Percentiles rank a stretch among this genome's conserved stretches.
Evolutionary conservation across 2,797 vertebrate genomes (phyloP).

Genomic region (Onychomys torridus): DNA sequence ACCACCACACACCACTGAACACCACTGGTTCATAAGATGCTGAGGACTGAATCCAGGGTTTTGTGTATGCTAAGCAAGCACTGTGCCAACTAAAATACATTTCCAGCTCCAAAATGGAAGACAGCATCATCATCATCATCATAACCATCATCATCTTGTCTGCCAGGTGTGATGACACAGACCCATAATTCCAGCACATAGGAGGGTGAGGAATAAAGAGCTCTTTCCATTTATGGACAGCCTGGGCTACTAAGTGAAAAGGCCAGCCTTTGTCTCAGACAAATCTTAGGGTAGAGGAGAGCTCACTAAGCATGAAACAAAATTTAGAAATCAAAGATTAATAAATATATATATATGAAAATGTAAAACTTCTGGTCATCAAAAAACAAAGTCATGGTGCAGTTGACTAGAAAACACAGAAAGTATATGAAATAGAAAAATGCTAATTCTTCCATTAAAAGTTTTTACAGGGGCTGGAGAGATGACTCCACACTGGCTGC

Average conservation of each 20-base stretch:
- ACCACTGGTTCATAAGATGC: neutral
- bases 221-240: neutral
- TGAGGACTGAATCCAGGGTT: neutral
- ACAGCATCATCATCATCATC: neutral
- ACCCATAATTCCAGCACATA: neutral
- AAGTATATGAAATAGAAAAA: slow-evolving; percentile 23
- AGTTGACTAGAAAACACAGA: neutral
- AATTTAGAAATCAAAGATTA: slow-evolving; percentile 54
- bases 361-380: slow-evolving; percentile 6
- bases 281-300: neutral
- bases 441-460: neutral
- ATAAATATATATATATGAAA: slow-evolving; percentile 21
- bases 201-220: neutral
- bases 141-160: neutral
- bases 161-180: neutral
- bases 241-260: neutral
- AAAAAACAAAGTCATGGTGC: slow-evolving; percentile 31
- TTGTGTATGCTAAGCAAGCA: neutral
- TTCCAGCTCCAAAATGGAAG: neutral
- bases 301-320: slow-evolving; percentile 49
- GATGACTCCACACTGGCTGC: neutral
- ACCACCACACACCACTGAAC: neutral
- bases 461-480: neutral
- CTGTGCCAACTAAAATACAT: neutral
- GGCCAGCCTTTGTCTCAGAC: neutral